Conservation (phyloP, 2,113 vertebrate species). For the Albula glossodonta region DNA sequence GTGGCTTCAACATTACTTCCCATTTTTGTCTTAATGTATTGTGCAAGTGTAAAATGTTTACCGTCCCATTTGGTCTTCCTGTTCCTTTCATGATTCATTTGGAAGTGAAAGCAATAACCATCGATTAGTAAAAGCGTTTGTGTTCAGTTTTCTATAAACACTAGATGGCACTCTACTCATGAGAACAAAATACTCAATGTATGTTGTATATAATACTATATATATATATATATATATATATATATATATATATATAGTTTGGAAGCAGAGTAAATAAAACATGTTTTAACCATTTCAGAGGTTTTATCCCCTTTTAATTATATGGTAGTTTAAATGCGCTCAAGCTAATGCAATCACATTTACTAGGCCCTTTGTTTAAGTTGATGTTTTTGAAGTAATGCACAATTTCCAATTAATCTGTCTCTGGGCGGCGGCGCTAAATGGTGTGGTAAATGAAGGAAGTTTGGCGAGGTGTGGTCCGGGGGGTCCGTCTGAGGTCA, state of each 20-base stretch:
- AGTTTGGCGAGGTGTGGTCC: background rate
- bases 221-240: too few relatives aligned
- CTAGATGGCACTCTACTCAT: constrained; percentile 33
- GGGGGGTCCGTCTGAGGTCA: background rate
- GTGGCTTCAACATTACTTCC: too few relatives aligned
- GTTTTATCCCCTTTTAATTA: too few relatives aligned
- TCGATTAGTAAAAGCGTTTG: background rate
- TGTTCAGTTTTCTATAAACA: constrained; percentile 5
- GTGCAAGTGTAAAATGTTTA: too few relatives aligned
- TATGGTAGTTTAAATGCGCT: too few relatives aligned
- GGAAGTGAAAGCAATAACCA: too few relatives aligned
- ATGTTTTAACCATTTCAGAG: too few relatives aligned
- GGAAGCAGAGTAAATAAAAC: too few relatives aligned
- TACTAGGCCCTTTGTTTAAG: background rate
- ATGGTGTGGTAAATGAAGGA: background rate
- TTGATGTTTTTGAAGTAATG: background rate
- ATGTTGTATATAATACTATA: background rate
- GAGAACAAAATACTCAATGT: background rate
- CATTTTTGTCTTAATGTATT: too few relatives aligned
- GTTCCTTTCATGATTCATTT: too few relatives aligned
- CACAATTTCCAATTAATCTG: background rate
- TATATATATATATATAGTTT: too few relatives aligned
- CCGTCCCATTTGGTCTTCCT: too few relatives aligned
- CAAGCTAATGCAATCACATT: background rate
- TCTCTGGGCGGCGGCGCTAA: background rate